phyloP scores from a whole-genome alignment of 2,797 vertebrate genomes.

The Characodon lateralis region DNA sequence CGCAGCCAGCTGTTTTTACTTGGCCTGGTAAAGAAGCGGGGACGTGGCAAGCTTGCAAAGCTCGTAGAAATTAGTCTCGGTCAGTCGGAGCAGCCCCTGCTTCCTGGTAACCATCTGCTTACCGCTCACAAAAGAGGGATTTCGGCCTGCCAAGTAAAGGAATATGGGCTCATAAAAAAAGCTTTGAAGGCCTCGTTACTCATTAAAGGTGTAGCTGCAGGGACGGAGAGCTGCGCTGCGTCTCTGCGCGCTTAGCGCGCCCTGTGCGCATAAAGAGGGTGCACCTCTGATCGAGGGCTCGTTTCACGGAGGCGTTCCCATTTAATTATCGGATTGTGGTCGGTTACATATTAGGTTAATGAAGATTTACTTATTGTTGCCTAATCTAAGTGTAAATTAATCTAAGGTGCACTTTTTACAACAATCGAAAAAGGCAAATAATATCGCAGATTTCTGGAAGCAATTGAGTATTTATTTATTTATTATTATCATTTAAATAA shows the following conservation, averaged over 20 bases:
- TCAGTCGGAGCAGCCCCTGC: conserved; percentile 92
- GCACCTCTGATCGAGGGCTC: conserved; percentile 64
- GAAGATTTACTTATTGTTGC: conserved; percentile 36
- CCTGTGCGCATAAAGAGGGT: conserved; percentile 38
- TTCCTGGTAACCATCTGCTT: conserved; percentile 99
- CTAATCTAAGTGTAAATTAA: conserved; percentile 26
- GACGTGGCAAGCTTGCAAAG: conserved; percentile 95
- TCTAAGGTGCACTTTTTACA: not conserved
- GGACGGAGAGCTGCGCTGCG: conserved; percentile 26
- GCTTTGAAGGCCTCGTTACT: conserved; percentile 85
- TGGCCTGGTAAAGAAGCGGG: conserved; percentile 82
- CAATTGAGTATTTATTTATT: not conserved
- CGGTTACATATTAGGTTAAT: conserved; percentile 52
- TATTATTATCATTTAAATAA: not conserved
- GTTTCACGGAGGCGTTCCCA: conserved; percentile 80
- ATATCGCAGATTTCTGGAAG: not conserved
- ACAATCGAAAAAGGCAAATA: not conserved
- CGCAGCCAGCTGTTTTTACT: conserved; percentile 93
- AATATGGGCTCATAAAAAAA: conserved; percentile 80
- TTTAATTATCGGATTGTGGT: conserved; percentile 66
- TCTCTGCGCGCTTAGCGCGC: conserved; percentile 44
- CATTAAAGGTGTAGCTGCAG: conserved; percentile 58
- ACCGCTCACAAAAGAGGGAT: conserved; percentile 95
- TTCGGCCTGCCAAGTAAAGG: conserved; percentile 80
- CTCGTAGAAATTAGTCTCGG: conserved; percentile 99